Conservation (phyloP, 2,797 vertebrate genomes). For the Lithobates sylvaticus region DNA sequence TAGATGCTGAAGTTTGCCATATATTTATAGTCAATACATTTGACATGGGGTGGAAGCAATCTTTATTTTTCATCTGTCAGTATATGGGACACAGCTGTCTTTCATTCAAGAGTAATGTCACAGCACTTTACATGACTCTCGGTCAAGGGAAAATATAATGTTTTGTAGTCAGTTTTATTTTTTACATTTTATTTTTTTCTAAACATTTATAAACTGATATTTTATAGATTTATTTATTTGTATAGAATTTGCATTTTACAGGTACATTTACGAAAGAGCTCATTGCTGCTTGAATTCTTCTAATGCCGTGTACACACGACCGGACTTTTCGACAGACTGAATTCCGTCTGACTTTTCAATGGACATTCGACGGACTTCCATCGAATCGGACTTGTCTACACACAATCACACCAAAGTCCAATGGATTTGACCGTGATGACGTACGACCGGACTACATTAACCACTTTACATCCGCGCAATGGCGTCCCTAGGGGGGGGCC, state of each 20-base stretch:
- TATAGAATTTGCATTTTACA: not conserved
- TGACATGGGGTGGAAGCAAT: not conserved
- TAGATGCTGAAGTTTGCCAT: not conserved
- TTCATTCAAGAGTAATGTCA: not conserved
- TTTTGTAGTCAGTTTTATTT: not conserved
- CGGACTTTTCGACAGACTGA: too few species aligned
- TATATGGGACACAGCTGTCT: not conserved
- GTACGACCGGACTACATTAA: too few species aligned
- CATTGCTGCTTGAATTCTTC: too few species aligned
- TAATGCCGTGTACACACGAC: too few species aligned
- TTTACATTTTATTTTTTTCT: too few species aligned
- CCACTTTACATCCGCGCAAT: too few species aligned
- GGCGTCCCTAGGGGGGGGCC: too few species aligned
- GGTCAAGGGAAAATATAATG: not conserved
- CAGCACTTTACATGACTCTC: not conserved
- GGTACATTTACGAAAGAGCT: not conserved
- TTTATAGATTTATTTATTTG: not conserved
- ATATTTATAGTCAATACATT: slow-evolving; percentile 8
- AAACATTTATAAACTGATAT: not conserved
- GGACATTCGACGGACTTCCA: too few species aligned
- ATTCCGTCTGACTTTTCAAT: too few species aligned
- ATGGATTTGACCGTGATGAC: too few species aligned
- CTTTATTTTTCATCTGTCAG: slow-evolving; percentile 4
- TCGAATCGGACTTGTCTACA: too few species aligned
- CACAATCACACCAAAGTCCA: too few species aligned